Percentiles rank a stretch among this genome's conserved stretches.
These are phyloP conservation scores for Nothura maculosa DNA, from an alignment of 2,797 vertebrate genomes.

Conservation along the genomic window DNA sequence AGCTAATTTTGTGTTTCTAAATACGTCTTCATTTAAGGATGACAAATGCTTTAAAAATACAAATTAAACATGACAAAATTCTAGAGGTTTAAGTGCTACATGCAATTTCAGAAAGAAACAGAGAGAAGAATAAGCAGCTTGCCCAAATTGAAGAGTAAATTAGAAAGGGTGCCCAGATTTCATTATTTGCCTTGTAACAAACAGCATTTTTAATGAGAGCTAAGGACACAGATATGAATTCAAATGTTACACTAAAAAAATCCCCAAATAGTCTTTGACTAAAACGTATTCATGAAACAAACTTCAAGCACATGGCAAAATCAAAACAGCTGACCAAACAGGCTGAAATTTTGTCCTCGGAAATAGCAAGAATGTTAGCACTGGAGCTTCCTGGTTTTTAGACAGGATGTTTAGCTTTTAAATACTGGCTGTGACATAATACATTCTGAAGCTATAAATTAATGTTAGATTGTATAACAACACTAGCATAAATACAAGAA, in stretches of 20 bases:
- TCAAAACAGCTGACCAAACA: neutral
- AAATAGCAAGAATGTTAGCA: neutral
- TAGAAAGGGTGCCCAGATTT: neutral
- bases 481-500: neutral
- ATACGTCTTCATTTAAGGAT: slow-evolving; percentile 43
- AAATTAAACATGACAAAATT: neutral
- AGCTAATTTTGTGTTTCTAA: neutral
- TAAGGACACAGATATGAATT: neutral
- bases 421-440: neutral
- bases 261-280: neutral
- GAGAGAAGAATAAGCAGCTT: neutral
- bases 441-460: neutral
- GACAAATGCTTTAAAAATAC: neutral
- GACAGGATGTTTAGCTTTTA: neutral
- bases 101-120: accelerated
- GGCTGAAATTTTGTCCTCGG: neutral
- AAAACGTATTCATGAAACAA: neutral
- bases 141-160: neutral
- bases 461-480: neutral
- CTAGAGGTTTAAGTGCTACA: neutral
- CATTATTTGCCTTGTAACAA: neutral
- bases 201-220: neutral
- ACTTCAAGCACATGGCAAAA: neutral
- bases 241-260: neutral
- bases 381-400: neutral